Evolutionary conservation across 2,113 vertebrate genomes (phyloP), one percentile per base, ranked within the genome.

Genomic region (Piprites chloris): DNA sequence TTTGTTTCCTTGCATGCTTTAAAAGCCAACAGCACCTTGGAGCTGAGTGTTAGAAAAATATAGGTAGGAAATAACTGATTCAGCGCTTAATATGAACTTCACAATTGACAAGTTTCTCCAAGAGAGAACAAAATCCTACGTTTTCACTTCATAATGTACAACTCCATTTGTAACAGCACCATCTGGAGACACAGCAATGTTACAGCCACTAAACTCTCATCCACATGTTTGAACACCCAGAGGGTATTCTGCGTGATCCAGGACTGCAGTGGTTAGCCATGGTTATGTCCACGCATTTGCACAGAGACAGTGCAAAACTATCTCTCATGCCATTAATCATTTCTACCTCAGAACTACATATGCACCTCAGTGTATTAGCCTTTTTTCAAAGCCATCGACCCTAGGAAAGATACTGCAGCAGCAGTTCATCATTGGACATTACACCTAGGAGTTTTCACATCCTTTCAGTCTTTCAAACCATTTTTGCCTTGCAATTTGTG

Each of bases 201-300:
- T 68, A 63, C 59, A 87, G 77, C 56, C 61, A 37, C 37, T 74
- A 9, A 50, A 67, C 18, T 33, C 37, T 61, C 61, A 35, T 28
- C 46, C 65, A 6, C 20, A 2, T 1, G 0, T 35, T 12, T 33
- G 14, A 44, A 78, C 37, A 2, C 18, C 1, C 44, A 24, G 27
- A 8, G 21, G 18, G 3, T 0, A 2, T 24, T 22, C 12, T 39
- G 9, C 14, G 3, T 26, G 26, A 14, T 8, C 39, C 39, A 52
- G 28, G 11, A 6, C 37, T 32, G 61, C 4, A 35, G 23, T 1
- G 11, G 8, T 55, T 19, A 44, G 39, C 44, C 46, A 26, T 23
- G 35, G 26, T 49, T 30, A 19, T 35, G 17, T 17, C 28, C 69
- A 35, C 15, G 2, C 46, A 19, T 27, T 39, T 50, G 46, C 33